Conservation (phyloP, 2,113 vertebrate species). For the Alaudala cheleensis region DNA sequence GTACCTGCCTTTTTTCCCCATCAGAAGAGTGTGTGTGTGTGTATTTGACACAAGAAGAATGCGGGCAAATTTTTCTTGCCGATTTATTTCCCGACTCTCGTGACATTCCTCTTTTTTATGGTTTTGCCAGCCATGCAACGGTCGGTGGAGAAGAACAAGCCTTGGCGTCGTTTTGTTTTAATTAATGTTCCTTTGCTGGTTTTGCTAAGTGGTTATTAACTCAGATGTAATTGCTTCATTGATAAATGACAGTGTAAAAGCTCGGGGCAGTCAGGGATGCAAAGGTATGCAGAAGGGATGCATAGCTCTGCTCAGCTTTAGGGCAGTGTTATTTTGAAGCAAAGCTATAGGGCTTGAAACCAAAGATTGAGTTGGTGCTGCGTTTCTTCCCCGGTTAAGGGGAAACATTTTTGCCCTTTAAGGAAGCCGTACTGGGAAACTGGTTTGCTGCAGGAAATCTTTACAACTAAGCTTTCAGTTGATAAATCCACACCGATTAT, state of each 20-base stretch:
- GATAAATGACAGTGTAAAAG: neutral
- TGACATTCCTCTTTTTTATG: neutral
- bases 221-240: slow-evolving; percentile 1
- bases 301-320: neutral
- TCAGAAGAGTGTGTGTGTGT: neutral
- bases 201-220: slow-evolving; percentile 16
- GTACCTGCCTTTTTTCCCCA: neutral
- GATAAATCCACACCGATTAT: neutral
- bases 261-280: neutral
- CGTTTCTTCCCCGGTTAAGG: neutral
- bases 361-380: neutral
- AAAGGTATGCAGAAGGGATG: neutral
- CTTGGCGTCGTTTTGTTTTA: neutral
- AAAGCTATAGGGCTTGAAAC: neutral
- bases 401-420: slow-evolving; percentile 21
- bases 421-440: neutral
- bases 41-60: slow-evolving; percentile 9
- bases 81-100: neutral
- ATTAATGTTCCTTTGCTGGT: neutral
- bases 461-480: neutral
- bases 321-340: neutral
- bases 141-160: neutral
- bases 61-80: neutral
- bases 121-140: neutral
- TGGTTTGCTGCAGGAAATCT: neutral